Evolutionary conservation across 1,140 invertebrate species (phyloP).

Genomic region (Venustaconcha ellipsiformis): DNA sequence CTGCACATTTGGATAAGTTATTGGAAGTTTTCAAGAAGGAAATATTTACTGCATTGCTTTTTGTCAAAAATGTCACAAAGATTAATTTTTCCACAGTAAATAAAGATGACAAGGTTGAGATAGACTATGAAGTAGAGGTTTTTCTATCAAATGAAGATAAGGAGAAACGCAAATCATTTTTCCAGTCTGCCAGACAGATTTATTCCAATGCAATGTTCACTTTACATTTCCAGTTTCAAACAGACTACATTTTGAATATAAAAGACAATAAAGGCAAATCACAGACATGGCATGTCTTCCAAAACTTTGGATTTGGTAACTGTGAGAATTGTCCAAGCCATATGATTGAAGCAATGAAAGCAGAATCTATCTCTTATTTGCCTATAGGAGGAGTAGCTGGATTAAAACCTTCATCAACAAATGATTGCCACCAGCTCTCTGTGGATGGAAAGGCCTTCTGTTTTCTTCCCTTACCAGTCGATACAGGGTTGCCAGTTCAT

Average conservation of each 20-base stretch:
- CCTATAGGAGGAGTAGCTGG: conserved; percentile 59
- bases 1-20: conserved; percentile 24
- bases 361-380: conserved; percentile 40
- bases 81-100: conserved; percentile 20
- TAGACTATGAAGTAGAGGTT: conserved; percentile 30
- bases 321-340: conserved; percentile 9
- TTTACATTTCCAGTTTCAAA: neutral
- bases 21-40: conserved; percentile 46
- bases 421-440: neutral
- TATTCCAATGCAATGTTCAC: neutral
- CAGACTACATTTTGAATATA: conserved; percentile 5
- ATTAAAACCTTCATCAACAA: neutral
- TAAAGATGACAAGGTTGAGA: conserved; percentile 20
- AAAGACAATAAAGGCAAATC: conserved; percentile 32
- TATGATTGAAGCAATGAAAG: conserved; percentile 30
- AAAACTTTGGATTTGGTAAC: conserved; percentile 44
- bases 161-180: conserved; percentile 21
- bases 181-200: conserved; percentile 11
- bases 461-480: conserved; percentile 56
- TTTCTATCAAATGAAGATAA: conserved; percentile 16
- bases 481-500: conserved; percentile 51
- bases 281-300: conserved; percentile 25
- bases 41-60: conserved; percentile 37
- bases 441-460: conserved; percentile 50
- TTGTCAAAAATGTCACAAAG: conserved; percentile 46